Evolutionary conservation across 2,113 vertebrate species (phyloP).

Genomic region (Phalacrocorax pelagicus): DNA sequence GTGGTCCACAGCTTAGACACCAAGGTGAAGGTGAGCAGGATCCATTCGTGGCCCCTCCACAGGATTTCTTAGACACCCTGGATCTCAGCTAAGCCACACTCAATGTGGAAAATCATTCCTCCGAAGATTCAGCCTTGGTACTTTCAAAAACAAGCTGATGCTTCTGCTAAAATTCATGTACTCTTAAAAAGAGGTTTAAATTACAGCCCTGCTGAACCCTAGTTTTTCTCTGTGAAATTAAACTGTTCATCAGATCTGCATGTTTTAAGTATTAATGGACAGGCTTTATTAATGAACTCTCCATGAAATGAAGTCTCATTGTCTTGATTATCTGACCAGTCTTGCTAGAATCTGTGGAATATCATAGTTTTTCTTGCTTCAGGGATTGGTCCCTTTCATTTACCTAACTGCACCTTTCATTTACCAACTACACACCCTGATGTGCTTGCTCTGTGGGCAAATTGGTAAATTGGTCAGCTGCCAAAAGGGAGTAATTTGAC

Average conservation of each 20-base stretch:
- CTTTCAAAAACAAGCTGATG: not conserved
- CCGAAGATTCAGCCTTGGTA: not conserved
- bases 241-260: not conserved
- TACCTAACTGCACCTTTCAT: not conserved
- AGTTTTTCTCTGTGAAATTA: not conserved
- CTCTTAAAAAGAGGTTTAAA: not conserved
- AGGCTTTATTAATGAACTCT: not conserved
- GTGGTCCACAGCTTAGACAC: not conserved
- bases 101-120: not conserved
- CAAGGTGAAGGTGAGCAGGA: accelerated
- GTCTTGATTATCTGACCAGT: not conserved
- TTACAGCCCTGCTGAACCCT: not conserved
- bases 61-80: not conserved
- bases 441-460: not conserved
- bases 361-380: not conserved
- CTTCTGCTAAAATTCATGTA: not conserved
- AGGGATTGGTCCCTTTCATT: not conserved
- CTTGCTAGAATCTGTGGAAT: not conserved
- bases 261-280: not conserved
- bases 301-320: not conserved
- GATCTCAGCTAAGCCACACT: not conserved
- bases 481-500: slow-evolving; percentile 25
- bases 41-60: not conserved
- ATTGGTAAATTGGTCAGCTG: slow-evolving; percentile 18
- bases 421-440: not conserved